Percentiles rank a stretch among this genome's conserved stretches.
Evolutionary conservation across 2,888 invertebrate genomes (phyloP).

Genomic region (Pomacea canaliculata): DNA sequence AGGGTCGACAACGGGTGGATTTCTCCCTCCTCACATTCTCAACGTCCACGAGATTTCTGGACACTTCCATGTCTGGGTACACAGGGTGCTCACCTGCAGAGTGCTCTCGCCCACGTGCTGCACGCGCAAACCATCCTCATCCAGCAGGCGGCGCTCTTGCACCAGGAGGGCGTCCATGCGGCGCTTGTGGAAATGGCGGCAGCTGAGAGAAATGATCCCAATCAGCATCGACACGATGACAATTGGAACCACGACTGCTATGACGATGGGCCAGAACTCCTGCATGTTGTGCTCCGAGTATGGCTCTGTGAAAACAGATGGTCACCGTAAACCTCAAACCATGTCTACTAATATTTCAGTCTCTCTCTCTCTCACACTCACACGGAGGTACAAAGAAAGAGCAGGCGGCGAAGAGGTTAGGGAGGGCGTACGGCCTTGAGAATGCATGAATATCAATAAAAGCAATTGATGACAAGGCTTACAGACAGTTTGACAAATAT

Average conservation of each 20-base stretch:
- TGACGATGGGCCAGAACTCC: slow-evolving; percentile 33
- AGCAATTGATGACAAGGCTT: too few relatives aligned
- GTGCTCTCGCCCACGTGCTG: slow-evolving; percentile 59
- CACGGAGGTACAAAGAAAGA: too few relatives aligned
- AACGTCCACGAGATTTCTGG: background rate
- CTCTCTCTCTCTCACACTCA: background rate
- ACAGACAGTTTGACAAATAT: too few relatives aligned
- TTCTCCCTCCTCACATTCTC: too few relatives aligned
- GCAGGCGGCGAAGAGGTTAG: too few relatives aligned
- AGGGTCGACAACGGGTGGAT: too few relatives aligned
- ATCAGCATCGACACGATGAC: slow-evolving; percentile 34
- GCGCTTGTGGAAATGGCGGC: slow-evolving; percentile 41
- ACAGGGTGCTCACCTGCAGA: slow-evolving; percentile 43
- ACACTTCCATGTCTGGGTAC: background rate
- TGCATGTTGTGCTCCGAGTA: slow-evolving; percentile 5
- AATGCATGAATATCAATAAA: too few relatives aligned
- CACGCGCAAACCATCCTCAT: slow-evolving; percentile 53
- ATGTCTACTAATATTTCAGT: background rate
- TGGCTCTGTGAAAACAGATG: slow-evolving; percentile 4
- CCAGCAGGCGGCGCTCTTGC: slow-evolving; percentile 45
- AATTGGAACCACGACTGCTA: slow-evolving; percentile 43
- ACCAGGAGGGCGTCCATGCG: slow-evolving; percentile 42
- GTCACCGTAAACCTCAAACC: background rate
- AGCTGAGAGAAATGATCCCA: slow-evolving; percentile 35
- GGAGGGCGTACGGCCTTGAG: too few relatives aligned